Conservation (phyloP, 2,888 invertebrate genomes). For the Venusia cambrica region DNA sequence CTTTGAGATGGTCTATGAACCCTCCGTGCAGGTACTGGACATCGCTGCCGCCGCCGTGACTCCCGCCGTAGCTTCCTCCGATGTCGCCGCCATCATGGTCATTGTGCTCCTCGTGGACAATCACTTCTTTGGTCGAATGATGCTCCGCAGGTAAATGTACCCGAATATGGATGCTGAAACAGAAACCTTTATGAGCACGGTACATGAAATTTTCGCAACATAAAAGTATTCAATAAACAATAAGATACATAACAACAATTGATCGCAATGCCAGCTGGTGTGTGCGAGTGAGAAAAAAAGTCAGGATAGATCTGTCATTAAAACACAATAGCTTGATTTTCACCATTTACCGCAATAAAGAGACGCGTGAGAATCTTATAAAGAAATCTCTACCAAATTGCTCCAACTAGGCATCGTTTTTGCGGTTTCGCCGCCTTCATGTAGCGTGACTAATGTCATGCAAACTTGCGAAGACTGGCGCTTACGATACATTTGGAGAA, state of each 20-base stretch:
- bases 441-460: conserved; percentile 38
- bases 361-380: conserved; percentile 67
- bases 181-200: conserved; percentile 26
- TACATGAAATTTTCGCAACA: conserved; percentile 23
- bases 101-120: conserved; percentile 60
- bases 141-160: conserved; percentile 78
- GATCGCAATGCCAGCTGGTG: conserved; percentile 58
- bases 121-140: conserved; percentile 68
- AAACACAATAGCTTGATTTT: conserved; percentile 67
- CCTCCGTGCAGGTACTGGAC: conserved; percentile 55
- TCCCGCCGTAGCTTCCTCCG: conserved; percentile 42
- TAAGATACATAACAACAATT: conserved; percentile 33
- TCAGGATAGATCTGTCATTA: conserved; percentile 47
- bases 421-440: conserved; percentile 48
- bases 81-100: conserved; percentile 36
- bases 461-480: conserved; percentile 15
- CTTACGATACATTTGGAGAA: conserved; percentile 21
- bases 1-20: conserved; percentile 33
- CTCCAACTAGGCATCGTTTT: conserved; percentile 46
- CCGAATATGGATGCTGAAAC: conserved; percentile 79
- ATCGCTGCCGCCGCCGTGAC: conserved; percentile 39
- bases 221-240: conserved; percentile 23
- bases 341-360: conserved; percentile 69
- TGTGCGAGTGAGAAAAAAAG: conserved; percentile 55
- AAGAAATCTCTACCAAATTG: conserved; percentile 68